Evolutionary conservation across 2,888 invertebrate species (phyloP), one percentile per base, ranked within the genome.

Genomic region (Noctua janthina): DNA sequence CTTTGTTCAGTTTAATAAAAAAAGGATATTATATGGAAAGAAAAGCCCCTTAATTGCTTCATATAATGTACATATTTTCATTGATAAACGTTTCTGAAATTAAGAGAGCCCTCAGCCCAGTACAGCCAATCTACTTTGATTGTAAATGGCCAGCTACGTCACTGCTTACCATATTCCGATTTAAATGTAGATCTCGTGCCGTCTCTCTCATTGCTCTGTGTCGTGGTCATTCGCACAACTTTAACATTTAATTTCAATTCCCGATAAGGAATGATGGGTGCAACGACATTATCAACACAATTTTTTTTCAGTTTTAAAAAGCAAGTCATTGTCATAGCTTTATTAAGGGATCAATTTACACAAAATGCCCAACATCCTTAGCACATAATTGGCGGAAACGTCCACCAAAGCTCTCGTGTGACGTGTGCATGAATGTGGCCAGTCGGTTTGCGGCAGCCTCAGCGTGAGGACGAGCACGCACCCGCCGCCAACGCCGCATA

Each of bases 151-250:
- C 35, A 68, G 66, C 78, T 70, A 79, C 82, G 78, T 90, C 81
- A 85, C 72, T 80, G 70, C 69, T 83, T 54, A 70, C 85, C 87
- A 76, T 89, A 82, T 51, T 85, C 82, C n/a, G 74, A 84, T 85
- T 81, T 76, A 82, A 84, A 90, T 89, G 76, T 74, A 70, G 75
- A 80, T 78, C 73, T 76, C 75, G 46, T 20, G 69, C 73, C 79
- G 67, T n/a, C n/a, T n/a, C n/a, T n/a, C n/a, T n/a, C n/a, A n/a
- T 77, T 66, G 80, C 81, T 64, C n/a, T 10, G 72, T 81, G 15
- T 70, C 62, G 68, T 13, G 51, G 59, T 73, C 46, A 66, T 54
- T 79, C 49, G 54, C 79, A 56, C 15, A 39, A 76, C 46, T 56
- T 62, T 20, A 73, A 35, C 56, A 67, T 66, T 66, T 54, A 35